Base-by-base conservation (phyloP, 2,797 vertebrate genomes). In the Enteromius viviparus region DNA sequence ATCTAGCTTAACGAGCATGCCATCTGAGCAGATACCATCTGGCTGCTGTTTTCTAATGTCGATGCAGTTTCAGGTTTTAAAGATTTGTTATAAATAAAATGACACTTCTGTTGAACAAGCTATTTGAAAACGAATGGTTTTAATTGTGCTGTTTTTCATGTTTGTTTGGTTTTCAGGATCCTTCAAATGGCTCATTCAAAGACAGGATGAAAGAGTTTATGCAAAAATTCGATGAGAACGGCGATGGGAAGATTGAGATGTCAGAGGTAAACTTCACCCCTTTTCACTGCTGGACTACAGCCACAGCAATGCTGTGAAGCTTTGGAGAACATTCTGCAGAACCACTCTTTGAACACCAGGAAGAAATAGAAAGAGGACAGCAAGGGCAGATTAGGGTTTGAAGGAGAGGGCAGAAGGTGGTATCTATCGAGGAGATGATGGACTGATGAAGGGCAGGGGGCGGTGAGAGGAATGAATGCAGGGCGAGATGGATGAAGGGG, bases 131-230 rank as follows among this genome's bases (percentile, higher is more conserved):
- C 14, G 6, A 40, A 5, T 19, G 1, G 11, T 32, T 17, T 47
- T 19, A 17, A 26, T 12, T 34, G 34, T 55, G 12, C 47, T 53
- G 77, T 58, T 82, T 74, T 49, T 60, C 19, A 40, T n/a, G 37
- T 80, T 62, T 72, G 80, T n/a, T 68, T 83, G 47, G 21, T 4
- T 53, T 85, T 29, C 65, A 89, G 96, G 95, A 95, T 80, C 91
- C 95, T 4, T 92, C 94, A 87, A 94, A 93, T 0, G 92, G 92
- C 81, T 92, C 90, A 5, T 93, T 98, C 86, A 96, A 93, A 60
- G 97, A 97, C 85, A 97, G 97, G 93, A 95, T 98, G 95, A 97
- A 95, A 88, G 96, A 97, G 78, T 97, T 98, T 89, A 98, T 98
- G 97, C 91, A 92, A 88, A 97, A 95, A 85, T 96, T 98, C 0